phyloP scores from a whole-genome alignment of 2,113 vertebrate species.

The Hippocampus mohnikei region DNA sequence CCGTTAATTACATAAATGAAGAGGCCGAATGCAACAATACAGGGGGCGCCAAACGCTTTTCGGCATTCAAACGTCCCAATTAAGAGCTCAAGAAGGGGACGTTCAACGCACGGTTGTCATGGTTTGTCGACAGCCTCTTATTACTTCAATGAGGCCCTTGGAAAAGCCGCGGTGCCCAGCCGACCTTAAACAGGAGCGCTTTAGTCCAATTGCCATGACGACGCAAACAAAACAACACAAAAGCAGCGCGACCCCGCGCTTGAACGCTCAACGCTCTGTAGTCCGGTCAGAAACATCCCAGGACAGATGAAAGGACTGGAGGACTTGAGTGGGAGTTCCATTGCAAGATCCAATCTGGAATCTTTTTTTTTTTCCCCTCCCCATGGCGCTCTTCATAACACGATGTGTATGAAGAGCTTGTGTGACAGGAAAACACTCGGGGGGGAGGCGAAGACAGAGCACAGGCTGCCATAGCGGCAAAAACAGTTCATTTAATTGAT shows the following conservation, averaged over 20 bases:
- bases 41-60: slow-evolving; percentile 14
- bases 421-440: not conserved
- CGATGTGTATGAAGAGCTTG: not conserved
- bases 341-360: not conserved
- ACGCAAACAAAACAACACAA: slow-evolving; percentile 69
- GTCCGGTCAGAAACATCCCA: slow-evolving; percentile 42
- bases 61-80: slow-evolving; percentile 46
- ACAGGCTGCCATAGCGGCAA: not conserved
- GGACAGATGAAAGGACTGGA: slow-evolving; percentile 33
- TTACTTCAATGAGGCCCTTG: slow-evolving; percentile 42
- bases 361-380: not conserved
- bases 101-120: slow-evolving; percentile 47
- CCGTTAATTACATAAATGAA: slow-evolving; percentile 5
- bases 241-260: slow-evolving; percentile 27
- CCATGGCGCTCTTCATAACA: not conserved
- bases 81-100: slow-evolving; percentile 40
- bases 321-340: slow-evolving; percentile 22
- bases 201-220: slow-evolving; percentile 54
- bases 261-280: slow-evolving; percentile 48
- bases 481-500: slow-evolving; percentile 2
- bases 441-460: not conserved
- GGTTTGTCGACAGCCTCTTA: slow-evolving; percentile 46
- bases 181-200: slow-evolving; percentile 35
- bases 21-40: not conserved
- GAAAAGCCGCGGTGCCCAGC: slow-evolving; percentile 46